phyloP scores from a whole-genome alignment of 2,113 vertebrate species.

The Toxotes jaculatrix region DNA sequence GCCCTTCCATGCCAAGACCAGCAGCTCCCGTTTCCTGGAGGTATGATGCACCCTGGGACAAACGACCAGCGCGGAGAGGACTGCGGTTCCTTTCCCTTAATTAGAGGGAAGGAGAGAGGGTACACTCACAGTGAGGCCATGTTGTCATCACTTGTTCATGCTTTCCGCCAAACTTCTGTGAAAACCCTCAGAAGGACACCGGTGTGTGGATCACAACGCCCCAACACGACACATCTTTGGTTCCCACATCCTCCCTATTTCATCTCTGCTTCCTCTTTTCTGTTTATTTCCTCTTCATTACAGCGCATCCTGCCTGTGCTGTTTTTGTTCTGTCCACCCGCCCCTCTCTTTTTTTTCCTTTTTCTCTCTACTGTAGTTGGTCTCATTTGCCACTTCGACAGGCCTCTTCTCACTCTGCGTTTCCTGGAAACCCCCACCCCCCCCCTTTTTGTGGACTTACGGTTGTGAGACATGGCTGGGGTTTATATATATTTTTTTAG shows the following conservation, averaged over 20 bases:
- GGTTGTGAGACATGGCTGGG: constrained; percentile 74
- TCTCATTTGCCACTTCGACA: constrained; percentile 48
- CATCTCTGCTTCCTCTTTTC: constrained; percentile 63
- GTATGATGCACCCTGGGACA: constrained; percentile 92
- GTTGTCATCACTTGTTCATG: constrained; percentile 79
- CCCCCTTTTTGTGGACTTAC: constrained; percentile 73
- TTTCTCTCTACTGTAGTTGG: constrained; percentile 27
- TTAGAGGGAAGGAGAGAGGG: constrained; percentile 70
- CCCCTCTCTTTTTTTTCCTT: constrained; percentile 8
- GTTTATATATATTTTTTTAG: constrained; percentile 78
- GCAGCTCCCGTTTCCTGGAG: constrained; percentile 97
- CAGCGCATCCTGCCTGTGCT: constrained; percentile 69
- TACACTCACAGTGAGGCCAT: constrained; percentile 78
- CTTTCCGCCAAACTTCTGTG: constrained; percentile 75
- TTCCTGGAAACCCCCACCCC: constrained; percentile 35
- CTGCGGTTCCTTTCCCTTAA: constrained; percentile 63
- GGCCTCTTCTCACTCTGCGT: constrained; percentile 47
- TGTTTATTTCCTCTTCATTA: constrained; percentile 65
- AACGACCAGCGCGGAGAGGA: constrained; percentile 66
- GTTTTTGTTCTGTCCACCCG: constrained; percentile 35
- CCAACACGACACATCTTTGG: constrained; percentile 64
- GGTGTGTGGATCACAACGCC: constrained; percentile 73
- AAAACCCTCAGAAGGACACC: constrained; percentile 68
- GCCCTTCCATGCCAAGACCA: constrained; percentile 97
- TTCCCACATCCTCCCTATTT: constrained; percentile 55